Base-by-base conservation (phyloP, 1,140 invertebrate species). In the Microplitis demolitor region DNA sequence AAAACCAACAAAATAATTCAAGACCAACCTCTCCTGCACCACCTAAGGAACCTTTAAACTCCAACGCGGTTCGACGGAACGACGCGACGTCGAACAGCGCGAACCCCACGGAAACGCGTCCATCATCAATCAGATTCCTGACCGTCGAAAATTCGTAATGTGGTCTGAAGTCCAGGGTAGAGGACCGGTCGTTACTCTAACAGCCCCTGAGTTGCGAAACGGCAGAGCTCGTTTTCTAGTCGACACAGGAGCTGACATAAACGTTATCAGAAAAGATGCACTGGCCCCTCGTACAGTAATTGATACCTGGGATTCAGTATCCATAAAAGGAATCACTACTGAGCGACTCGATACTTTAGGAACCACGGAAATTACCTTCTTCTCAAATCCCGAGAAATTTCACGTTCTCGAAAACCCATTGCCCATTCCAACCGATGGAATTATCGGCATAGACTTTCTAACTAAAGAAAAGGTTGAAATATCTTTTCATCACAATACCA, bases 391-490 rank as follows among this genome's bases (percentile, higher is more conserved):
- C 11, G 61, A 35, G 14, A 34, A 4, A 24, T 63, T 63, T 16
- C 33, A 35, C 5, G 33, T 45, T n/a, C 34, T 45, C 3, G 9
- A 11, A 2, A 13, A 6, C 13, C 6, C 31, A 3, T 13, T 34
- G 4, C 24, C 24, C 4, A 35, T 61, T 24, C 13, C 24, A 31
- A 35, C 24, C 1, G 58, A 61, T 14, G 58, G 58, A 13, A 61
- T 61, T 31, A 4, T 69, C 5, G 68, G 68, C 3, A 9, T 11
- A 11, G 68, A 61, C 13, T 69, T 69, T n/a, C 39, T 69, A 61
- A 4, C 11, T 13, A 39, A 35, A 1, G 68, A 69, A 50, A 50
- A 16, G 16, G 56, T 56, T 14, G 68, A 69, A 69, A 33, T 69
- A 14, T 69, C 68, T 14, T 69, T 69, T 31, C 34, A 69, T 37